Evolutionary conservation across 2,113 vertebrate genomes (phyloP), one percentile per base, ranked within the genome.

Genomic region (Elachura formosa): DNA sequence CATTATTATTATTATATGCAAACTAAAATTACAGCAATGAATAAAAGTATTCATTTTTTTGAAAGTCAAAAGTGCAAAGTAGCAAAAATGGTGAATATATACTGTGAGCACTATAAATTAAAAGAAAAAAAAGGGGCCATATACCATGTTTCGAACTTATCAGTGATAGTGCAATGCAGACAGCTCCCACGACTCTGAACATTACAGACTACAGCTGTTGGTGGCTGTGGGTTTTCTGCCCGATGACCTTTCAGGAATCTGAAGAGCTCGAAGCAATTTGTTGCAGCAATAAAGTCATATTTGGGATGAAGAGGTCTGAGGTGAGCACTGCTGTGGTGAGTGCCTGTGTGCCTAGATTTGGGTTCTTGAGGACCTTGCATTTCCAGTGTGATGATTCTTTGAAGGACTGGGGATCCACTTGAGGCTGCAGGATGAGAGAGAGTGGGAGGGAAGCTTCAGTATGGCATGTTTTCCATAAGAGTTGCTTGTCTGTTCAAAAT

Each of bases 151-250:
- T 89, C 0, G 4, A 89, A 93, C 76, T 95, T 95, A 94, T 94
- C 94, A 78, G 86, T 93, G 92, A 87, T 86, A 93, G 46, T 48
- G 49, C 41, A 92, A 92, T 77, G 86, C 63, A 94, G 95, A 85
- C 85, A 96, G 85, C 83, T 94, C 88, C 90, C 83, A 92, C 83
- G 87, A 6, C 76, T 69, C 68, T 59, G 75, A 93, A 51, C 40
- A 40, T 95, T 96, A 96, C 90, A 89, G 72, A 55, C 58, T 67
- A 40, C 96, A 96, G 95, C 88, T 96, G 95, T 90, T 85, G 75
- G 51, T 86, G 61, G 46, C 72, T 94, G 54, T 85, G 85, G 51
- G 4, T 74, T 93, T 94, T 88, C 82, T 94, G 88, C 43, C 68
- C 59, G 63, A 38, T 48, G 85, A 74, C 46, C n/a, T 56, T 84